phyloP scores from a whole-genome alignment of 2,113 vertebrate species.

The Excalfactoria chinensis region DNA sequence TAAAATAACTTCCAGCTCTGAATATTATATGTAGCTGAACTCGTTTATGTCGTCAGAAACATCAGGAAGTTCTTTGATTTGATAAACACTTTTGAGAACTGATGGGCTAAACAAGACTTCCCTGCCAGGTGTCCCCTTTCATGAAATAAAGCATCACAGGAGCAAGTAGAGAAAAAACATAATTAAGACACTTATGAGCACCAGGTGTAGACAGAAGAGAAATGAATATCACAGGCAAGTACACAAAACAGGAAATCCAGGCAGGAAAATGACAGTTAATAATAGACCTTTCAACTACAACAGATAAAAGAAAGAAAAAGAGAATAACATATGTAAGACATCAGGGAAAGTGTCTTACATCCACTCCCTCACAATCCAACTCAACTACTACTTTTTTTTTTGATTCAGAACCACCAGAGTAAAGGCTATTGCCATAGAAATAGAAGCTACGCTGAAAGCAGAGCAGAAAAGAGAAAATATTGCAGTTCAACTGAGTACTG shows the following conservation, averaged over 20 bases:
- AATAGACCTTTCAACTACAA: neutral
- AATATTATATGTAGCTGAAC: neutral
- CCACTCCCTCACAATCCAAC: neutral
- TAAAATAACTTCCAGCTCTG: neutral
- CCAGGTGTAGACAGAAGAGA: neutral
- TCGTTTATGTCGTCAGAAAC: constrained; percentile 16
- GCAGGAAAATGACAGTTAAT: constrained; percentile 23
- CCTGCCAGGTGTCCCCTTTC: constrained; percentile 4
- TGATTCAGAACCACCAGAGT: neutral
- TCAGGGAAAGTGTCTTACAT: neutral
- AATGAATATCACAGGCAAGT: constrained; percentile 6
- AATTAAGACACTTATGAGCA: neutral
- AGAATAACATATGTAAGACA: neutral
- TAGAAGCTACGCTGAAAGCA: neutral
- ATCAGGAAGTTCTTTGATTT: constrained; percentile 25
- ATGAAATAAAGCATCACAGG: constrained; percentile 4
- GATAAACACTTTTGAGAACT: neutral
- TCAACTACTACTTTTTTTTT: neutral
- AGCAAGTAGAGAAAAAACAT: constrained; percentile 5
- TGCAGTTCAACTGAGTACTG: neutral
- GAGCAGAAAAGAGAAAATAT: neutral
- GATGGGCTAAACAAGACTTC: constrained; percentile 19
- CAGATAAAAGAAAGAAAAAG: neutral
- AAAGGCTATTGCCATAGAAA: neutral
- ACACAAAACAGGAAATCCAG: constrained; percentile 21